These are phyloP conservation scores for Lepus oiostolus DNA, from an alignment of 2,797 vertebrate species.

Conservation along the genomic window DNA sequence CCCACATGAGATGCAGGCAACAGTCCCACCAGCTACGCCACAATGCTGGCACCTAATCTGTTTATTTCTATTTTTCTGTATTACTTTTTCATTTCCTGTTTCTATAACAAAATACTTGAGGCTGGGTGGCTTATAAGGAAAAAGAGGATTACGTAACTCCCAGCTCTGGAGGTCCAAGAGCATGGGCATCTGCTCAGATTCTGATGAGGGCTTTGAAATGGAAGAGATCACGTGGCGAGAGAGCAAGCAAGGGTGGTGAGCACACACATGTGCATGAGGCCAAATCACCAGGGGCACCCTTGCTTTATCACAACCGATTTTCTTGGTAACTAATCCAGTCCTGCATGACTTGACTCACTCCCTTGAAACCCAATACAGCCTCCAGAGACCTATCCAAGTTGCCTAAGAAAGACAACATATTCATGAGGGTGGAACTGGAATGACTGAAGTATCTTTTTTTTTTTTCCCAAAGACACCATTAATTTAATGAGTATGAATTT, in stretches of 20 bases:
- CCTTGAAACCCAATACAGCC: background rate
- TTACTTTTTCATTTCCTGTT: background rate
- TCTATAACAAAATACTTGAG: background rate
- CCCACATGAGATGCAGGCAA: too few relatives aligned
- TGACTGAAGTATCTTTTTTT: too few relatives aligned
- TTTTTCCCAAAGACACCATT: too few relatives aligned
- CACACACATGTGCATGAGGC: background rate
- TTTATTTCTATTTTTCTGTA: slow-evolving; percentile 25
- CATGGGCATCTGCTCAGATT: background rate
- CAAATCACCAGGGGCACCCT: background rate
- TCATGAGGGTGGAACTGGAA: too few relatives aligned
- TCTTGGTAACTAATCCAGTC: background rate
- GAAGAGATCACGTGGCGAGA: background rate
- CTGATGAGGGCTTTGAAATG: background rate
- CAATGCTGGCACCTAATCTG: background rate
- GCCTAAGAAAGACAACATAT: background rate
- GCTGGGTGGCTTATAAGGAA: background rate
- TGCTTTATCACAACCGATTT: background rate
- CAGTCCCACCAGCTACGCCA: too few relatives aligned
- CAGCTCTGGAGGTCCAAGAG: background rate
- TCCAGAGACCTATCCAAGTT: background rate
- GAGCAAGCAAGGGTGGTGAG: background rate
- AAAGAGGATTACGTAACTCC: background rate
- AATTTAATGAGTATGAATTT: too few relatives aligned
- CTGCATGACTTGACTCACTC: background rate